These are phyloP conservation scores for Eulithis prunata DNA, from an alignment of 2,888 invertebrate species.

Conservation along the genomic window DNA sequence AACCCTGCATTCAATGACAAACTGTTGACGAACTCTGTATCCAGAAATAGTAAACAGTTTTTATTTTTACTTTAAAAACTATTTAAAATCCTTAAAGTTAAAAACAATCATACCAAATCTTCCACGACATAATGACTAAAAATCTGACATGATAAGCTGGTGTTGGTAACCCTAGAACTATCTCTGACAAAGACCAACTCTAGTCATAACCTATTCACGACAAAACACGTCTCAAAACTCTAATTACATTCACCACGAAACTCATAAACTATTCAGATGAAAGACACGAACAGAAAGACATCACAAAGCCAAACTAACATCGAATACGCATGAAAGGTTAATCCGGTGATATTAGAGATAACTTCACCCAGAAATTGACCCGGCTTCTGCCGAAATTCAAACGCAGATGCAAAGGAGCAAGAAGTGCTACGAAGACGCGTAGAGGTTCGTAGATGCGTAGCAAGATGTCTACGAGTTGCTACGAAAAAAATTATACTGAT, in stretches of 20 bases:
- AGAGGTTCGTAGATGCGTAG: conserved; percentile 24
- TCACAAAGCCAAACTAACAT: conserved; percentile 38
- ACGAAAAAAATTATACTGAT: not conserved
- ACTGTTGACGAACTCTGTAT: conserved; percentile 1
- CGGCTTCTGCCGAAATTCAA: conserved; percentile 53
- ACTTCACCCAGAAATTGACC: conserved; percentile 69
- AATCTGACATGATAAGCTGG: no score
- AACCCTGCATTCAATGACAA: not conserved
- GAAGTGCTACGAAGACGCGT: conserved; percentile 31
- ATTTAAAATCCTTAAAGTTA: no score
- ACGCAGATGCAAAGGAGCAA: conserved; percentile 43
- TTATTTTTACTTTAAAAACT: not conserved
- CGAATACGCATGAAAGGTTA: conserved; percentile 49
- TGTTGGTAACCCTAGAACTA: no score
- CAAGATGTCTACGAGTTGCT: conserved; percentile 12
- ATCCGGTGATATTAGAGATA: conserved; percentile 69
- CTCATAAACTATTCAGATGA: conserved; percentile 13
- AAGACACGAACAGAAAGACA: conserved; percentile 14
- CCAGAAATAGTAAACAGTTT: conserved; percentile 2
- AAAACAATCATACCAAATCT: no score
- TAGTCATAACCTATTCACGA: not conserved
- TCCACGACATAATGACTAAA: no score
- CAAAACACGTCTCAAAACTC: conserved; percentile 15
- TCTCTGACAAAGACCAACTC: no score
- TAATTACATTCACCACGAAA: conserved; percentile 1